These are phyloP conservation scores for Phaonia tiefii DNA, from an alignment of 2,888 invertebrate species.

Conservation along the genomic window DNA sequence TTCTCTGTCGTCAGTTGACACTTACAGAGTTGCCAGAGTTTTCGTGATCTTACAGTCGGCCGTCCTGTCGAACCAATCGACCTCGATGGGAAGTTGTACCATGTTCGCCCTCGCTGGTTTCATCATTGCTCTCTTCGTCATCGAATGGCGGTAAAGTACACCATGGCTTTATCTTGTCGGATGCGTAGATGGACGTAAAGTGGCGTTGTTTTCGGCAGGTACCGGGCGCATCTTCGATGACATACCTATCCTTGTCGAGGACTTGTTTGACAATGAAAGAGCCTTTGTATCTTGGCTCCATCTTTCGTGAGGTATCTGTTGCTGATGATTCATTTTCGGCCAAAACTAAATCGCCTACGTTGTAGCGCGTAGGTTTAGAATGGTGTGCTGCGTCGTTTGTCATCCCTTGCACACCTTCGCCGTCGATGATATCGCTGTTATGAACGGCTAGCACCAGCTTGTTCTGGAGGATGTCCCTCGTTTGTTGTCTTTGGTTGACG, in stretches of 20 bases:
- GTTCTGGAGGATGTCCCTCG: conserved; percentile 48
- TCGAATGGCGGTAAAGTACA: conserved; percentile 44
- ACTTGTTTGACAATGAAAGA: conserved; percentile 65
- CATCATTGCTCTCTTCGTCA: background rate
- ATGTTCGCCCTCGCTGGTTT: conserved; percentile 9
- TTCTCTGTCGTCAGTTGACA: no score
- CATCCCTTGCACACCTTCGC: background rate
- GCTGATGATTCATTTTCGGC: conserved; percentile 57
- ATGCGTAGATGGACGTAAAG: conserved; percentile 66
- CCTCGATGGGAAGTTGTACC: conserved; percentile 8
- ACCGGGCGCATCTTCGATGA: conserved; percentile 67
- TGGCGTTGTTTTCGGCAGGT: conserved; percentile 62
- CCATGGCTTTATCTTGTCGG: conserved; percentile 67
- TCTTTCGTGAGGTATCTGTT: conserved; percentile 66
- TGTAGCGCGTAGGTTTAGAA: conserved; percentile 38
- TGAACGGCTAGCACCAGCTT: conserved; percentile 38
- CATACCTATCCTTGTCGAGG: conserved; percentile 67
- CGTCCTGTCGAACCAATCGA: conserved; percentile 22
- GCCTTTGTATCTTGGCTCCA: conserved; percentile 67
- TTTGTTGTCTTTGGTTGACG: no score
- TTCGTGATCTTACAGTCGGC: no score
- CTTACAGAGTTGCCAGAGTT: no score
- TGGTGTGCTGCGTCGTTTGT: conserved; percentile 29
- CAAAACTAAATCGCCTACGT: conserved; percentile 51
- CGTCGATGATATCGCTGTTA: background rate